Conservation (phyloP, 2,888 invertebrate species). For the Eucriotettix oculatus region DNA sequence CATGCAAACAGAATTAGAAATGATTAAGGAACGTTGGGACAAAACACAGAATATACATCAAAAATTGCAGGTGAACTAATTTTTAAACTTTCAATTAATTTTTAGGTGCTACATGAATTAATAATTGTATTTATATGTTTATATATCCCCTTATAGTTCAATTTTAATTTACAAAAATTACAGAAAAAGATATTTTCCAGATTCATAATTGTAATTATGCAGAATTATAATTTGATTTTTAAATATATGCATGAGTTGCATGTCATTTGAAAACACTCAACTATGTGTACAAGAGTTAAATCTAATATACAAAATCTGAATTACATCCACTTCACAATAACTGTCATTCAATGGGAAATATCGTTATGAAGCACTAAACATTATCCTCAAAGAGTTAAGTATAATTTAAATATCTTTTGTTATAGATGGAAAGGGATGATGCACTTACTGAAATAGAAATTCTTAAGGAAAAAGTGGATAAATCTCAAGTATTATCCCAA, state of each 20-base stretch:
- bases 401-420: not conserved
- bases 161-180: not conserved
- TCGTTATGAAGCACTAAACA: no score
- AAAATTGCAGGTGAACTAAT: constrained; percentile 51
- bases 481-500: constrained; percentile 62
- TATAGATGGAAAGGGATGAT: constrained; percentile 70
- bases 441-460: constrained; percentile 71
- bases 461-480: constrained; percentile 78
- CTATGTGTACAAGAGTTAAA: not conserved
- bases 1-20: constrained; percentile 68
- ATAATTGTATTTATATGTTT: not conserved
- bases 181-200: no score
- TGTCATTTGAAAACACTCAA: not conserved
- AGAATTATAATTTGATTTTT: not conserved
- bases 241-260: not conserved
- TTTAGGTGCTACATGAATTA: not conserved
- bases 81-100: not conserved
- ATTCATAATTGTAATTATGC: no score
- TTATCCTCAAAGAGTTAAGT: not conserved
- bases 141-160: not conserved
- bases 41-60: constrained; percentile 71
- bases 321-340: no score
- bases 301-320: no score
- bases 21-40: constrained; percentile 76
- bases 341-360: no score